phyloP scores from a whole-genome alignment of 2,797 vertebrate genomes.

The Phrynocephalus guinanensis region DNA sequence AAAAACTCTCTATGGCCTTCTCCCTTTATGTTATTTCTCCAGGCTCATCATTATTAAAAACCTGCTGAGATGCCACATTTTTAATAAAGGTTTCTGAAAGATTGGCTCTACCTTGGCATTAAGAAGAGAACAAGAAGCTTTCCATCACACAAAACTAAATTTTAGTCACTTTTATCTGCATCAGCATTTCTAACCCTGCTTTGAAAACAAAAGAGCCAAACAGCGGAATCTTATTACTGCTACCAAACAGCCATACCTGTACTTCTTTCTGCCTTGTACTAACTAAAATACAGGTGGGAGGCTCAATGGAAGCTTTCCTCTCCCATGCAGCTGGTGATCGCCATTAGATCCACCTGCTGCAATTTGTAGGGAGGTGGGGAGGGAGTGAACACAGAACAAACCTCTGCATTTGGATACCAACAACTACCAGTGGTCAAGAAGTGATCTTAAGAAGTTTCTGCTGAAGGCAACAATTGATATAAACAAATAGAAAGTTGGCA shows the following conservation, averaged over 20 bases:
- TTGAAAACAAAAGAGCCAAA: no score
- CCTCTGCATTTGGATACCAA: no score
- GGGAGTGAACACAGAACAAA: no score
- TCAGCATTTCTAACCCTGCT: conserved; percentile 60
- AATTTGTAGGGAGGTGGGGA: neutral
- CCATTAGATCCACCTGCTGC: neutral
- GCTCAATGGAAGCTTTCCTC: neutral
- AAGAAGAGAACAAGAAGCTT: conserved; percentile 65
- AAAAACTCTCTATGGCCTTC: no score
- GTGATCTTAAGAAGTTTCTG: no score
- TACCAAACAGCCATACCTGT: neutral
- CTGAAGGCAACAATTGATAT: neutral
- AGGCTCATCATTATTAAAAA: no score
- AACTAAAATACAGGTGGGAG: neutral
- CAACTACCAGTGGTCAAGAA: no score
- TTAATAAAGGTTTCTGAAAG: conserved; percentile 34
- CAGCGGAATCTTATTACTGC: no score
- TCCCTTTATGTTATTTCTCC: no score
- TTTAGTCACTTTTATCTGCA: conserved; percentile 63
- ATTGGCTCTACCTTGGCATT: conserved; percentile 59
- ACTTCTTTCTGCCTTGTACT: neutral
- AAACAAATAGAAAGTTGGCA: conserved; percentile 6
- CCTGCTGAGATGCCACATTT: conserved; percentile 51
- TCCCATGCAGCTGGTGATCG: neutral
- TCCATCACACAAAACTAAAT: conserved; percentile 73